These are phyloP conservation scores for Ficedula albicollis DNA, from an alignment of 2,797 vertebrate species.

Conservation along the genomic window DNA sequence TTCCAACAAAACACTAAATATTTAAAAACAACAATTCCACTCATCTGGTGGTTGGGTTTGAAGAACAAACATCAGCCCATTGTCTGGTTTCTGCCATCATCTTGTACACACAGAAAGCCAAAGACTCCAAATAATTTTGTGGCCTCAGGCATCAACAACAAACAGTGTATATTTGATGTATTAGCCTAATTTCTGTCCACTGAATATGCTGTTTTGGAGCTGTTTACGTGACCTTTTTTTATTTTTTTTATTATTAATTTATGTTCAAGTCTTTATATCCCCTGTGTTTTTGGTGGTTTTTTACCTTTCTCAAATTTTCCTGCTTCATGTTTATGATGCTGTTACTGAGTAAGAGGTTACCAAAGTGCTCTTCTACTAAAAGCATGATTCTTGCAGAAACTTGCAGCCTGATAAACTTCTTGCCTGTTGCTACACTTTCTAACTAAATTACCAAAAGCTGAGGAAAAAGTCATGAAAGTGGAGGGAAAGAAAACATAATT, in stretches of 20 bases:
- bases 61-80: constrained; percentile 35
- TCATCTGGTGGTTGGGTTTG: background rate
- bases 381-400: background rate
- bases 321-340: background rate
- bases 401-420: background rate
- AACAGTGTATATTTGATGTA: constrained; percentile 39
- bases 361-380: background rate
- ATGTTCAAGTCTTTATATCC: background rate
- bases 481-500: background rate
- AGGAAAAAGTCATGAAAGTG: background rate
- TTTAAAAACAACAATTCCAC: background rate
- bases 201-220: background rate
- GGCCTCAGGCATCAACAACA: constrained; percentile 47
- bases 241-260: too few relatives aligned
- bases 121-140: constrained; percentile 49
- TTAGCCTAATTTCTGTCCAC: constrained; percentile 27
- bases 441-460: background rate
- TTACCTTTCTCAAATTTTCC: background rate
- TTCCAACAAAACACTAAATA: background rate
- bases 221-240: background rate
- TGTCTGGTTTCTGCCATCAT: constrained; percentile 13
- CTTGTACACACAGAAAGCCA: constrained; percentile 30
- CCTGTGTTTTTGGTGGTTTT: background rate
- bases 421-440: background rate
- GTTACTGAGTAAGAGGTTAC: background rate